These are phyloP conservation scores for Ataeniobius toweri DNA, from an alignment of 2,797 vertebrate species.

Conservation along the genomic window DNA sequence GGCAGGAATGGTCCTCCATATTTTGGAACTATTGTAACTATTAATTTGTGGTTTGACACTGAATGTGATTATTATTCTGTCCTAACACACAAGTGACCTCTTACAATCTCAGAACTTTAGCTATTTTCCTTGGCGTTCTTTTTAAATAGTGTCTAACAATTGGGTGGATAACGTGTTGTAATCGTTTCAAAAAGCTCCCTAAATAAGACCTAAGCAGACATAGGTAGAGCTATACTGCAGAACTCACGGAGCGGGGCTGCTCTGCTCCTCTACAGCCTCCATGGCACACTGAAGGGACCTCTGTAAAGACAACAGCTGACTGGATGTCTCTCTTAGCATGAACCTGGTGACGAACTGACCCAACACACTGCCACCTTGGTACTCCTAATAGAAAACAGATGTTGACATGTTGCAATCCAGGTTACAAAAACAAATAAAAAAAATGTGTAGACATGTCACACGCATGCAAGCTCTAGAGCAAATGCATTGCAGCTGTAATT, in stretches of 20 bases:
- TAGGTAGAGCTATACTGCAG: constrained; percentile 1
- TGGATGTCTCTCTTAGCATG: constrained; percentile 90
- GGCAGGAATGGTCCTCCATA: no score
- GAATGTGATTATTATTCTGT: neutral
- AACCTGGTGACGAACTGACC: constrained; percentile 95
- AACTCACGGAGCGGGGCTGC: constrained; percentile 84
- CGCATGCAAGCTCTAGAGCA: constrained; percentile 22
- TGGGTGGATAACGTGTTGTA: neutral
- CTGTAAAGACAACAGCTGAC: constrained; percentile 92
- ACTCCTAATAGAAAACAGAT: constrained; percentile 79
- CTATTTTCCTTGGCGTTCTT: neutral
- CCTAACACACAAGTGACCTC: neutral
- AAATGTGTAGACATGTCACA: neutral
- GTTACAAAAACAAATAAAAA: neutral
- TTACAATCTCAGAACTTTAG: no score
- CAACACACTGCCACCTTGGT: constrained; percentile 89
- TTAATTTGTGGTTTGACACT: neutral
- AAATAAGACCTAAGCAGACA: neutral
- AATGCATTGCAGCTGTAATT: constrained; percentile 36
- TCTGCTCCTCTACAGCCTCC: constrained; percentile 93
- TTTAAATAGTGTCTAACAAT: neutral
- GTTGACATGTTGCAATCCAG: constrained; percentile 8
- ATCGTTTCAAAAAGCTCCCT: neutral
- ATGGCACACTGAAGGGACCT: constrained; percentile 91
- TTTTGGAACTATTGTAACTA: neutral